phyloP scores from a whole-genome alignment of 2,888 invertebrate genomes.

The Melanostoma mellinum region DNA sequence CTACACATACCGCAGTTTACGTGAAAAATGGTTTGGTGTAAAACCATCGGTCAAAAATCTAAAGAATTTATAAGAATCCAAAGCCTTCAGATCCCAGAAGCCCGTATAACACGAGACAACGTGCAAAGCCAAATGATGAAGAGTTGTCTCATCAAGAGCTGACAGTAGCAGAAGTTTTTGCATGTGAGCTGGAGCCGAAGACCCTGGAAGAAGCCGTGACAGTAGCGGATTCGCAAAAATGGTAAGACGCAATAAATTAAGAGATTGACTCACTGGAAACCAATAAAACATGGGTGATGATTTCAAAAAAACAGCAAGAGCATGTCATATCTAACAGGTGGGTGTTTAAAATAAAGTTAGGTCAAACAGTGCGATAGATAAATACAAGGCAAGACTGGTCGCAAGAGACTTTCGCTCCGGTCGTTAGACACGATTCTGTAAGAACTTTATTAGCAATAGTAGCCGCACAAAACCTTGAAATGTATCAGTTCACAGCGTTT shows the following conservation, averaged over 20 bases:
- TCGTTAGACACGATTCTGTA: conserved; percentile 64
- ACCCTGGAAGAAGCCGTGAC: conserved; percentile 19
- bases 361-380: conserved; percentile 35
- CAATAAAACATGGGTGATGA: conserved; percentile 36
- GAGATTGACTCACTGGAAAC: conserved; percentile 84
- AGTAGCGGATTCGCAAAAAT: no score
- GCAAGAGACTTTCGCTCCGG: conserved; percentile 71
- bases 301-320: conserved; percentile 8
- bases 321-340: conserved; percentile 33
- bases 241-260: conserved; percentile 79
- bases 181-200: conserved; percentile 12
- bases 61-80: conserved; percentile 14
- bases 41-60: conserved; percentile 65
- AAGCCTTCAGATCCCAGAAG: conserved; percentile 18
- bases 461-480: conserved; percentile 47
- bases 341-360: conserved; percentile 46
- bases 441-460: conserved; percentile 60
- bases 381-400: conserved; percentile 57
- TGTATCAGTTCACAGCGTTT: conserved; percentile 70
- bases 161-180: conserved; percentile 11
- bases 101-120: conserved; percentile 32
- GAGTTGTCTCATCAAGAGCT: no score
- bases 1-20: conserved; percentile 76
- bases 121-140: neutral
- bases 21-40: conserved; percentile 72